Percentiles rank a stretch among this genome's conserved stretches.
Conservation (phyloP, 2,113 vertebrate genomes). For the Corvus moneduloides region DNA sequence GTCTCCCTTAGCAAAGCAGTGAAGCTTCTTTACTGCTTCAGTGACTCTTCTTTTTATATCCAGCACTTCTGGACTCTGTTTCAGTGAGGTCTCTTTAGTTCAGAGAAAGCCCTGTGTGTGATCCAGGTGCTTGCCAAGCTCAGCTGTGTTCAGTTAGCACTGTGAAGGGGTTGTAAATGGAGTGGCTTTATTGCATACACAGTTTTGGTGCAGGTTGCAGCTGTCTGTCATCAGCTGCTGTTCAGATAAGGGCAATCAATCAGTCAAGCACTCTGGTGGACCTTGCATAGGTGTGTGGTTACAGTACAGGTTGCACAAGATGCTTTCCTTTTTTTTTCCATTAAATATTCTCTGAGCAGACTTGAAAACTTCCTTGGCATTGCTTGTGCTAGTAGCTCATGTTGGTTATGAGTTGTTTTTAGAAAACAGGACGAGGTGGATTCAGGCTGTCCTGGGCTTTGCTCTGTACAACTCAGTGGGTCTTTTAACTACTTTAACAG, state of each 20-base stretch:
- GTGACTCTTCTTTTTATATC: not conserved
- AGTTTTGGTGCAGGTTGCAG: not conserved
- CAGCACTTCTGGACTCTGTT: not conserved
- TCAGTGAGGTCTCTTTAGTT: not conserved
- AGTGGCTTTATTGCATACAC: rapidly evolving
- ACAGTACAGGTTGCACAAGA: not conserved
- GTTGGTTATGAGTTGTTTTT: not conserved
- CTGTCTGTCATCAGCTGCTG: not conserved
- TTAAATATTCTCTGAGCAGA: not conserved
- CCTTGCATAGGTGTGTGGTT: not conserved
- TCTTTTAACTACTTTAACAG: not conserved
- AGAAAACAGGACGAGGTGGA: not conserved
- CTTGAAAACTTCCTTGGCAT: not conserved
- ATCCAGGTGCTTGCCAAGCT: not conserved
- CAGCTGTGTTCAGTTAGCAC: not conserved
- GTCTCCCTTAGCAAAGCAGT: not conserved
- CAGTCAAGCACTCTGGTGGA: not conserved
- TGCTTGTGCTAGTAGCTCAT: not conserved
- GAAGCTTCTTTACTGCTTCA: not conserved
- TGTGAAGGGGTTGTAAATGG: not conserved
- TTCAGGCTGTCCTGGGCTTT: not conserved
- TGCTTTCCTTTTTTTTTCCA: not conserved
- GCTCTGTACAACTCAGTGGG: not conserved
- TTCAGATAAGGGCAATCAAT: not conserved
- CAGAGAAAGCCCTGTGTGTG: not conserved